A percentile compares a stretch with the other conserved stretches of the same genome.
Conservation (phyloP, 1,140 invertebrate genomes). For the Amphibalanus amphitrite region DNA sequence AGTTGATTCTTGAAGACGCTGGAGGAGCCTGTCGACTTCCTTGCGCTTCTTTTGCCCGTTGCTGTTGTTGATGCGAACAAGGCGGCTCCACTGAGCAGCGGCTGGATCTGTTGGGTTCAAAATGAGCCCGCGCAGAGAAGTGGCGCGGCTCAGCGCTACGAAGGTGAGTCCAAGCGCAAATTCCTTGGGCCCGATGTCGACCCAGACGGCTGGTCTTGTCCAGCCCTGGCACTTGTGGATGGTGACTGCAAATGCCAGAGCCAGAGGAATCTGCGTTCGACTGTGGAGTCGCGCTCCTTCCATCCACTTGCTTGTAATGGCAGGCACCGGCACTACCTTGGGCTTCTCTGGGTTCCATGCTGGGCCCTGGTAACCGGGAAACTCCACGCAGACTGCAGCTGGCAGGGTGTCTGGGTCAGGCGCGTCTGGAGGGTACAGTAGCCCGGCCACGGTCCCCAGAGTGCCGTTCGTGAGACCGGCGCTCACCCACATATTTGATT, state of each 20-base stretch:
- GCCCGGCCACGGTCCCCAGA: background rate
- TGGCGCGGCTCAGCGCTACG: slow-evolving; percentile 1
- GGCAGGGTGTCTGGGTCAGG: background rate
- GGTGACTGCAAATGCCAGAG: background rate
- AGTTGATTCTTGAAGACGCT: background rate
- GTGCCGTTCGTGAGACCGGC: background rate
- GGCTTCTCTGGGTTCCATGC: background rate
- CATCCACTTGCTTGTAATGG: background rate
- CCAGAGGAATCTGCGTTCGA: background rate
- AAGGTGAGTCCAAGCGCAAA: background rate
- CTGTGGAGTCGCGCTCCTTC: background rate
- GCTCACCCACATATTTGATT: background rate
- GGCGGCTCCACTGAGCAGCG: background rate
- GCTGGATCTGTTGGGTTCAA: background rate
- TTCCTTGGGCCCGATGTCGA: background rate
- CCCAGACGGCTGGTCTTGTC: background rate
- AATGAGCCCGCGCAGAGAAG: background rate
- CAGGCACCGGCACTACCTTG: background rate
- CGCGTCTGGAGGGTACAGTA: background rate
- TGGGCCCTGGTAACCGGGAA: background rate
- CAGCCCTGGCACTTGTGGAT: background rate
- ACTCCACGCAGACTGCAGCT: background rate
- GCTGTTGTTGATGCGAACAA: background rate
- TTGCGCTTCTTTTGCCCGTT: background rate
- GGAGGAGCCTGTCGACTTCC: background rate